Conservation (phyloP, 1,140 invertebrate species). For the Leptinotarsa undecemlineata region DNA sequence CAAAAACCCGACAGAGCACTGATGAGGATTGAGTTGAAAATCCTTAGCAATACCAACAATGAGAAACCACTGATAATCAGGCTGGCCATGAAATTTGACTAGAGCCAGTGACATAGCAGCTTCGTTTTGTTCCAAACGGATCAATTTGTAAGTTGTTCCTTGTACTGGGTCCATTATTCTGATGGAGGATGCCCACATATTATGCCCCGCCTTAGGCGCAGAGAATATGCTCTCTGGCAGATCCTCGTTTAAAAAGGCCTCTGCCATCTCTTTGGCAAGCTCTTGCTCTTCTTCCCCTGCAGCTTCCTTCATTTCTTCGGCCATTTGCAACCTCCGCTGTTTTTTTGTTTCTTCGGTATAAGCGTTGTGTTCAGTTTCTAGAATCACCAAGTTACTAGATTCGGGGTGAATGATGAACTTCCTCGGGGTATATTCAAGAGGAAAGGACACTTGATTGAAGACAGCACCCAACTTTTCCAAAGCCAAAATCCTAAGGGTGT, state of each 20-base stretch:
- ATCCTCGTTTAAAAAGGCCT: conserved; percentile 93
- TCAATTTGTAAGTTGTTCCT: conserved; percentile 75
- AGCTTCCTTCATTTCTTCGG: conserved; percentile 94
- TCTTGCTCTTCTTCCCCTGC: conserved; percentile 94
- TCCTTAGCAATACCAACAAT: conserved; percentile 91
- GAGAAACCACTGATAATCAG: conserved; percentile 74
- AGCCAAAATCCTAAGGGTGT: conserved; percentile 95
- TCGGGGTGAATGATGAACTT: conserved; percentile 94
- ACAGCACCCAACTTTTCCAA: conserved; percentile 98
- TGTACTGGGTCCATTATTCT: conserved; percentile 88
- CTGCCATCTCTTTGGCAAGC: conserved; percentile 94
- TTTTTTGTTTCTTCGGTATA: conserved; percentile 97
- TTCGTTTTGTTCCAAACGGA: conserved; percentile 94
- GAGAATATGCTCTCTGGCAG: conserved; percentile 92
- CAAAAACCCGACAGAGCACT: conserved; percentile 78
- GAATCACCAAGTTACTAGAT: conserved; percentile 87
- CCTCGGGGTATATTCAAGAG: conserved; percentile 93
- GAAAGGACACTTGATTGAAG: conserved; percentile 92
- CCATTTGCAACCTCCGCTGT: conserved; percentile 82
- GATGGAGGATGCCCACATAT: conserved; percentile 96
- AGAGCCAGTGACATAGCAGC: conserved; percentile 85
- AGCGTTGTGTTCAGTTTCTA: conserved; percentile 98
- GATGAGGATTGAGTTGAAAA: conserved; percentile 83
- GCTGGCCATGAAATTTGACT: conserved; percentile 58
- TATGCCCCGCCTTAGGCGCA: conserved; percentile 92